These are phyloP conservation scores for Eretmocerus hayati DNA, from an alignment of 2,888 invertebrate species.

Conservation along the genomic window DNA sequence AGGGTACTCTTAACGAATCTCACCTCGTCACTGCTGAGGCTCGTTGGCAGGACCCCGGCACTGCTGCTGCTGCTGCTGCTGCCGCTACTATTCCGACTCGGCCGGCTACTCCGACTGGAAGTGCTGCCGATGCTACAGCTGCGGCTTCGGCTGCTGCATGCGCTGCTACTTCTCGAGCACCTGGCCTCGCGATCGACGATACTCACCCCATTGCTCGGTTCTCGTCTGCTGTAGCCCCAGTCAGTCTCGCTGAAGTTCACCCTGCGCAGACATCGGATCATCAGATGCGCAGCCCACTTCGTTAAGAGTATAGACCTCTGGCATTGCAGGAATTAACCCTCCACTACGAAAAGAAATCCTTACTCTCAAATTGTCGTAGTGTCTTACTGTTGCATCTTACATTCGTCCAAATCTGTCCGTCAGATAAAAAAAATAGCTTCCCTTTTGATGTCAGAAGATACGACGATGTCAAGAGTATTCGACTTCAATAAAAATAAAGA, in stretches of 20 bases:
- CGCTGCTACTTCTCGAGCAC: conserved; percentile 12
- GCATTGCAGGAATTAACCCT: too few relatives aligned
- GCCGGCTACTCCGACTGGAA: conserved; percentile 8
- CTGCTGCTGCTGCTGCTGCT: conserved; percentile 44
- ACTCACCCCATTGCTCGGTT: conserved; percentile 4
- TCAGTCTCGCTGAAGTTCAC: conserved; percentile 10
- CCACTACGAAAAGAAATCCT: too few relatives aligned
- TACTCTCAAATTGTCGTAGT: too few relatives aligned
- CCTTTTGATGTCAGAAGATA: too few relatives aligned
- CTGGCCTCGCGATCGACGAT: conserved; percentile 15
- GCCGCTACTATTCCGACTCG: conserved; percentile 17
- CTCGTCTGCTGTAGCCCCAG: conserved; percentile 2
- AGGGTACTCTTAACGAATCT: too few relatives aligned
- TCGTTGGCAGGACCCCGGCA: conserved; percentile 16
- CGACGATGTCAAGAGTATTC: too few relatives aligned
- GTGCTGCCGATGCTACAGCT: conserved; percentile 30
- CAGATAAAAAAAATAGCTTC: too few relatives aligned
- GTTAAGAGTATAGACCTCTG: too few relatives aligned
- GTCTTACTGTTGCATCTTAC: too few relatives aligned
- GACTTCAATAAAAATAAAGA: too few relatives aligned
- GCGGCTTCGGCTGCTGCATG: conserved; percentile 40
- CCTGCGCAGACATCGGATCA: conserved; percentile 14
- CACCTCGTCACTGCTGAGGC: conserved; percentile 57
- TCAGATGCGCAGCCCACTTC: too few relatives aligned
- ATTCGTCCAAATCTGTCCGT: too few relatives aligned